A percentile compares a stretch with the other conserved stretches of the same genome.
Conservation (phyloP, 2,113 vertebrate species). For the Oxyura jamaicensis region DNA sequence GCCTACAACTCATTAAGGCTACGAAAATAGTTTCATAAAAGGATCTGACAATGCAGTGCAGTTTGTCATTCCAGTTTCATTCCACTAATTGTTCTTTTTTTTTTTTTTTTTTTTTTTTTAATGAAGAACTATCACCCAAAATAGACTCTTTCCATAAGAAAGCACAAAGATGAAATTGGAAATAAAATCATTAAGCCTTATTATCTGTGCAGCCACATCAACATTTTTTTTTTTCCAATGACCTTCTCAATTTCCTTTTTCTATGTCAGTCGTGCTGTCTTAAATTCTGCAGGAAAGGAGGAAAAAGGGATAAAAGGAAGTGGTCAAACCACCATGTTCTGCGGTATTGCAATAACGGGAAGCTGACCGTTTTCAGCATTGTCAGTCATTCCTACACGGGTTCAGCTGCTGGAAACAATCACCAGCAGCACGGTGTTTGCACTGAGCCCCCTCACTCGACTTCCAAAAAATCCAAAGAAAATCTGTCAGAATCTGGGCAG, state of each 20-base stretch:
- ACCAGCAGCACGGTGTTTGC: no score
- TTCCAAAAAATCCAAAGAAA: background rate
- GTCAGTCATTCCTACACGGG: background rate
- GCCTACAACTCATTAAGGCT: slow-evolving; percentile 48
- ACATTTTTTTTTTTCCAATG: background rate
- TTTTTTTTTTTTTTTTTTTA: background rate
- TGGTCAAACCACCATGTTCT: background rate
- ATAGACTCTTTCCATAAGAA: slow-evolving; percentile 28
- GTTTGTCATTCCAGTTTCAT: slow-evolving; percentile 54
- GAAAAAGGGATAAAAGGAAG: background rate
- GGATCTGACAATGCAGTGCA: slow-evolving; percentile 45
- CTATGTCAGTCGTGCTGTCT: background rate
- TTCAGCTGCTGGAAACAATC: background rate
- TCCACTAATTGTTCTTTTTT: slow-evolving; percentile 58
- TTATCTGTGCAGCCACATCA: background rate
- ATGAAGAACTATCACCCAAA: background rate
- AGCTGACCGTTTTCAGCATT: background rate
- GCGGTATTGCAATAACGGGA: background rate
- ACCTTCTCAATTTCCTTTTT: background rate
- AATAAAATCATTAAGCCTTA: slow-evolving; percentile 4
- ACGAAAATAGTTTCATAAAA: slow-evolving; percentile 41
- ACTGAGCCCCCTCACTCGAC: accelerated
- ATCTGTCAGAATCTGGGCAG: background rate
- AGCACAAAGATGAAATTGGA: slow-evolving; percentile 1
- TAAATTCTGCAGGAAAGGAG: background rate